Conservation (phyloP, 2,888 invertebrate genomes). For the Carpatolechia fugitivella region DNA sequence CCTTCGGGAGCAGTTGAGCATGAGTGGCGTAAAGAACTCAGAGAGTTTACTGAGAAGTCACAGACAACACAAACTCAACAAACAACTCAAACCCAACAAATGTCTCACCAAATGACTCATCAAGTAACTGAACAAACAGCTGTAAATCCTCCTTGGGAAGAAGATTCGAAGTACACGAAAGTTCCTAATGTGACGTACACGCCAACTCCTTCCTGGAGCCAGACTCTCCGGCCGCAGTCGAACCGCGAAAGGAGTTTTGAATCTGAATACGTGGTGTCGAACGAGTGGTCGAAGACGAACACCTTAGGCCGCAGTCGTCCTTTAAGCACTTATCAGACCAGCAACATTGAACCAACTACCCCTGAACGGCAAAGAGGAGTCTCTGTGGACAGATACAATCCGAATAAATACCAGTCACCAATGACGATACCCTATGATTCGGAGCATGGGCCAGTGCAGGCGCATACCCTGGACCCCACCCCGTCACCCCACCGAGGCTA, state of each 20-base stretch:
- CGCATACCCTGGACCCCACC: slow-evolving; percentile 65
- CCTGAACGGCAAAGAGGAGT: slow-evolving; percentile 64
- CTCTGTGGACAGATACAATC: slow-evolving; percentile 71
- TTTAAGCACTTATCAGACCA: slow-evolving; percentile 55
- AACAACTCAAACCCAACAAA: not conserved
- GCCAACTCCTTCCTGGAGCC: slow-evolving; percentile 70
- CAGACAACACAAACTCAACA: slow-evolving; percentile 37
- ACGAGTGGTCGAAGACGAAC: slow-evolving; percentile 66
- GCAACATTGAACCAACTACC: slow-evolving; percentile 41
- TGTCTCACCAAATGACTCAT: slow-evolving; percentile 21
- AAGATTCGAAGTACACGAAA: slow-evolving; percentile 53
- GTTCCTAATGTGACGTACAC: slow-evolving; percentile 48
- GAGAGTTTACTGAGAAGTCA: slow-evolving; percentile 71
- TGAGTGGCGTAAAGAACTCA: slow-evolving; percentile 71
- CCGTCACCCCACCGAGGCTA: slow-evolving; percentile 57
- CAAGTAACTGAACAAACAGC: slow-evolving; percentile 43
- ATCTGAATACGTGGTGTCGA: slow-evolving; percentile 59
- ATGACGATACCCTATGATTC: slow-evolving; percentile 31
- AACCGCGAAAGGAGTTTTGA: slow-evolving; percentile 72
- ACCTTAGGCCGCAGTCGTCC: slow-evolving; percentile 66
- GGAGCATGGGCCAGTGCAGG: slow-evolving; percentile 68
- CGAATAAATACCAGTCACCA: slow-evolving; percentile 64
- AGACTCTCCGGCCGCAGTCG: slow-evolving; percentile 66
- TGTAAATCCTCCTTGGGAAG: slow-evolving; percentile 68
- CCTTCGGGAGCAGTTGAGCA: slow-evolving; percentile 60